Percentiles rank a stretch among this genome's conserved stretches.
Evolutionary conservation across 2,888 invertebrate species (phyloP).

Genomic region (Zootermopsis nevadensis): DNA sequence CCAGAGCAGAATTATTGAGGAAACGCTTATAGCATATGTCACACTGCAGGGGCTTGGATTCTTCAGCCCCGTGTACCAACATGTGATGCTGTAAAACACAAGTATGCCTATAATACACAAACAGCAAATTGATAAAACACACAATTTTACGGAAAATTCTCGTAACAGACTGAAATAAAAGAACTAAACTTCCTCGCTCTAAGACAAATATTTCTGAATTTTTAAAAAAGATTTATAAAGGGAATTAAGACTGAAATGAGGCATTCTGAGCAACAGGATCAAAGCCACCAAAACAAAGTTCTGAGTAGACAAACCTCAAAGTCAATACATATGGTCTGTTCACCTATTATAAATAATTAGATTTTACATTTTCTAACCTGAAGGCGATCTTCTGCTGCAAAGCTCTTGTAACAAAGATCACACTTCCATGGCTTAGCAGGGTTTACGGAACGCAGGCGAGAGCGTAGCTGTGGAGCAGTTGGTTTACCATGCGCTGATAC

Average conservation of each 20-base stretch:
- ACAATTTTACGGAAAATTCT: too few species aligned
- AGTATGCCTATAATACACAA: too few species aligned
- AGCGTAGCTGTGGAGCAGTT: constrained; percentile 26
- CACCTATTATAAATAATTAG: not conserved
- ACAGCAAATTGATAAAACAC: too few species aligned
- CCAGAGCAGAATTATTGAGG: constrained; percentile 77
- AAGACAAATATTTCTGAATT: too few species aligned
- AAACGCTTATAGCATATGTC: constrained; percentile 74
- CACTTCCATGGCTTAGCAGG: constrained; percentile 69
- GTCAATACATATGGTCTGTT: too few species aligned
- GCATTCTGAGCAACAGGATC: too few species aligned
- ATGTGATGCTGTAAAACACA: constrained; percentile 68
- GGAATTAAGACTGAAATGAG: too few species aligned
- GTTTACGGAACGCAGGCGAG: constrained; percentile 56
- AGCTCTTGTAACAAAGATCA: constrained; percentile 73
- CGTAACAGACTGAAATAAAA: too few species aligned
- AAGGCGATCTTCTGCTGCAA: constrained; percentile 71
- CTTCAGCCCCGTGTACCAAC: constrained; percentile 74
- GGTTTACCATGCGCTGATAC: constrained; percentile 63
- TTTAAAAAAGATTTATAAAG: too few species aligned
- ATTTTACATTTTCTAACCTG: constrained; percentile 59
- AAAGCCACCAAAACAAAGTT: too few species aligned
- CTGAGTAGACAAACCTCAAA: too few species aligned
- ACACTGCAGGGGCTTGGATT: constrained; percentile 77
- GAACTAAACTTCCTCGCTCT: too few species aligned